Base-by-base conservation (phyloP, 92 coral and sea anemone genomes). In the Micromussa lordhowensis region DNA sequence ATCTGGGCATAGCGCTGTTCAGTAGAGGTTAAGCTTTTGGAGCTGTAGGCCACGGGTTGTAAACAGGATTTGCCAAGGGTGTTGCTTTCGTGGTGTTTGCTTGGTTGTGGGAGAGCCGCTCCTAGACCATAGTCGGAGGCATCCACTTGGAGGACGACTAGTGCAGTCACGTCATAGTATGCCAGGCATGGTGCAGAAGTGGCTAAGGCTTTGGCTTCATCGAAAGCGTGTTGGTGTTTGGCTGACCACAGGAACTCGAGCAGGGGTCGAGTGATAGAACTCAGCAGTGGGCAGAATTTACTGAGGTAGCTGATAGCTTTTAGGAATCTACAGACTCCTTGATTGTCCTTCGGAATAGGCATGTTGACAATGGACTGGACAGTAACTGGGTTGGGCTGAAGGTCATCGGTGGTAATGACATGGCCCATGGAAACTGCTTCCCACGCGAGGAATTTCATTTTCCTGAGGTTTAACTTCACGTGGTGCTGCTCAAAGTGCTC, bases 401-500 rank as follows among this genome's bases (percentile, higher is more conserved):
- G 81, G 69, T 86, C 92, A 36, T 89, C 89, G 17, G 89, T 89
- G 53, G 92, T 92, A 36, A 85, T 85, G 66, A 88, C 68, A 54
- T 88, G 94, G 80, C 92, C 89, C 89, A 91, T 92, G 79, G 88
- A 88, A 76, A 72, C 61, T 38, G 88, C 92, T 72, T 76, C 26
- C 29, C 51, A 76, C 18, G 40, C 69, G 35, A 75, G 82, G 58
- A 91, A 91, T 73, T 81, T 81, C 74, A 74, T 86, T 74, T 91
- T 87, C 82, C 77, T 78, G 88, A 75, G 51, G 59, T 77, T 87
- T 38, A 87, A 63, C 88, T 82, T 88, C 29, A 84, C 82, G n/a
- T 88, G 89, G 82, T 84, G 71, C 61, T 83, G 77, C 58, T 75
- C 78, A 34, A 90, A 78, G n/a, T 77, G 81, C 80, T 69, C 72